Conservation (phyloP, 92 coral and sea anemone species). For the Plumapathes pennacea region DNA sequence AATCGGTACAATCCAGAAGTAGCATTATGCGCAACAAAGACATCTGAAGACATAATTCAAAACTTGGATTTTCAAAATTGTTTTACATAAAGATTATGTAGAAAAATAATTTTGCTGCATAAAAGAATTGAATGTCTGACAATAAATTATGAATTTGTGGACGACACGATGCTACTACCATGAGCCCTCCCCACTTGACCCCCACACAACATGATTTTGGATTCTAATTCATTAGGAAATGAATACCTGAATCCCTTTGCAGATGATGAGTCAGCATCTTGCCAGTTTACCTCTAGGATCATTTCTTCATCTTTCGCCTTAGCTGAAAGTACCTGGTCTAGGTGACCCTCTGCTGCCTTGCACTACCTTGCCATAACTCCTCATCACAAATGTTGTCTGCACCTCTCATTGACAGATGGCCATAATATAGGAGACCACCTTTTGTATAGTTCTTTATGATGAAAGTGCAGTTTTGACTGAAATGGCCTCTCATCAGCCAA, state of each 20-base stretch:
- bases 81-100: no score
- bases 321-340: conserved; percentile 28
- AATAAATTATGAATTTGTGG: no score
- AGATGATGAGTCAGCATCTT: conserved; percentile 41
- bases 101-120: no score
- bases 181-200: conserved; percentile 56
- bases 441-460: conserved; percentile 20
- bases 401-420: conserved; percentile 49
- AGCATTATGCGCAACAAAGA: no score
- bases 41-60: no score
- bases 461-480: conserved; percentile 55
- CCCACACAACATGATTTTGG: conserved; percentile 38
- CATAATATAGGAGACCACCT: conserved; percentile 43
- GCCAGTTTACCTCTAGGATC: conserved; percentile 25
- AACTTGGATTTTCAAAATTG: no score
- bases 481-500: conserved; percentile 43
- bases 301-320: conserved; percentile 27
- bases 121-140: no score
- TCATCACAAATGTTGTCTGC: conserved; percentile 40
- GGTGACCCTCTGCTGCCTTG: conserved; percentile 48
- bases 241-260: conserved; percentile 28
- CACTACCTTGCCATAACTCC: conserved; percentile 41
- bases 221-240: conserved; percentile 17
- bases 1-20: no score
- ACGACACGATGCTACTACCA: no score